Evolutionary conservation across 2,113 vertebrate species (phyloP).

Genomic region (Indicator maculatus): DNA sequence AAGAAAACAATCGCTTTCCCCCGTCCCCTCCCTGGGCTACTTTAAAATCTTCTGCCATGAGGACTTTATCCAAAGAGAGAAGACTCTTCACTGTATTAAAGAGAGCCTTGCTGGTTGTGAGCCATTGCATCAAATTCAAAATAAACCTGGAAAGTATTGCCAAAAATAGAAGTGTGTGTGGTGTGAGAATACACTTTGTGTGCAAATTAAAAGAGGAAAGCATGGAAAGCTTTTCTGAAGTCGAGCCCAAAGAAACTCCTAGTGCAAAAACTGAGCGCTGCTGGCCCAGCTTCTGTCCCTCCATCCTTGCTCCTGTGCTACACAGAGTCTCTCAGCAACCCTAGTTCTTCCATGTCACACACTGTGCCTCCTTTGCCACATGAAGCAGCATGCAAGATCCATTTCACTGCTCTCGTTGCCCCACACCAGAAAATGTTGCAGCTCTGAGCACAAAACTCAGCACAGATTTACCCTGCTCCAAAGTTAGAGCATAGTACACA

Average conservation of each 20-base stretch:
- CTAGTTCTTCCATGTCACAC: not conserved
- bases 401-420: not conserved
- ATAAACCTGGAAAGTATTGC: not conserved
- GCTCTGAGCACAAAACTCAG: not conserved
- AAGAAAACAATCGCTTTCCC: not conserved
- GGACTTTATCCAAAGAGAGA: not conserved
- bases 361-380: not conserved
- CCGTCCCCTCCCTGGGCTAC: accelerated
- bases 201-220: not conserved
- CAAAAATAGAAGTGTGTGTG: not conserved
- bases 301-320: not conserved
- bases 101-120: not conserved
- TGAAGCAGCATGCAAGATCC: accelerated
- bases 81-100: not conserved
- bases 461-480: not conserved
- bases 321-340: not conserved
- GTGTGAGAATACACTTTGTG: not conserved
- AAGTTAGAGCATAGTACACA: not conserved
- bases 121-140: not conserved
- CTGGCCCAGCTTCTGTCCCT: not conserved
- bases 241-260: not conserved
- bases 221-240: not conserved
- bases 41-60: slow-evolving; percentile 2
- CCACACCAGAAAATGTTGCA: not conserved
- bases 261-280: not conserved